phyloP scores from a whole-genome alignment of 2,888 invertebrate genomes.

The Hipparchia sbordonii region DNA sequence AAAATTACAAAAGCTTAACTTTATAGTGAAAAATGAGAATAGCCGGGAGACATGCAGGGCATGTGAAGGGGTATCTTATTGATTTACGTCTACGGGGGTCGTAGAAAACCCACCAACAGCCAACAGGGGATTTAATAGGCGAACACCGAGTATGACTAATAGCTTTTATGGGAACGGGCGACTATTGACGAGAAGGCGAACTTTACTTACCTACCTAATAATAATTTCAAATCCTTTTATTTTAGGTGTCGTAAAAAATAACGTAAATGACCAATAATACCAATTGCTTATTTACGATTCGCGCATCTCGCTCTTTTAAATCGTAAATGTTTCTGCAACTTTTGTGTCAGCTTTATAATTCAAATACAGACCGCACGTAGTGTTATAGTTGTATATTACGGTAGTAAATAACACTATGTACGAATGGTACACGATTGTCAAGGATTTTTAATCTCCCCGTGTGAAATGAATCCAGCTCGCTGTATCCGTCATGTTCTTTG shows the following conservation, averaged over 20 bases:
- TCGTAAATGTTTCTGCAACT: too few species aligned
- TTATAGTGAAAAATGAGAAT: not conserved
- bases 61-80: constrained; percentile 10
- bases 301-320: too few species aligned
- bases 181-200: too few species aligned
- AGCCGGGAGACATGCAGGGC: not conserved
- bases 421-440: not conserved
- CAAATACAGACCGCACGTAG: too few species aligned
- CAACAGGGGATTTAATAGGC: constrained; percentile 17
- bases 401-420: not conserved
- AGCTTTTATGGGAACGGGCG: constrained; percentile 20
- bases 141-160: constrained; percentile 15
- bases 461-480: not conserved
- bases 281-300: too few species aligned
- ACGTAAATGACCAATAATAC: too few species aligned
- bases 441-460: not conserved
- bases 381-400: too few species aligned
- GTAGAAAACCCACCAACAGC: constrained; percentile 14
- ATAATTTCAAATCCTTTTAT: too few species aligned
- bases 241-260: too few species aligned
- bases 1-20: not conserved
- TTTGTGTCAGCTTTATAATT: too few species aligned
- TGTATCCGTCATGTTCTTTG: not conserved
- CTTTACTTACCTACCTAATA: too few species aligned
- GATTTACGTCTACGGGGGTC: constrained; percentile 1